Percentiles rank a stretch among this genome's conserved stretches.
Evolutionary conservation across 2,113 vertebrate species (phyloP).

Genomic region (Triplophysa siluroides): DNA sequence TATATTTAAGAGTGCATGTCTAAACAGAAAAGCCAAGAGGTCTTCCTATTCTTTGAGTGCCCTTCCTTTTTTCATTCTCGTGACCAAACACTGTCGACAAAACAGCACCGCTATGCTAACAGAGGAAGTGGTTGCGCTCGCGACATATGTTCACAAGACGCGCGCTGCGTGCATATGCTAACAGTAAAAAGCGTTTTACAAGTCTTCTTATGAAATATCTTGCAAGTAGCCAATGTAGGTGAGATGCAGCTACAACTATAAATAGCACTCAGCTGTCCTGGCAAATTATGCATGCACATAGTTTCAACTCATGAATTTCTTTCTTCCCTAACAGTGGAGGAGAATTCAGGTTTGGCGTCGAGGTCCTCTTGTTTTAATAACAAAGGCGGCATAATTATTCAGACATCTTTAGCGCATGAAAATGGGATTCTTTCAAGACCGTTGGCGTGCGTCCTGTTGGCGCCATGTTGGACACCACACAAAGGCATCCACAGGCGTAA

Average conservation of each 20-base stretch:
- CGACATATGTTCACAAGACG: slow-evolving; percentile 38
- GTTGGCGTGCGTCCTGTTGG: slow-evolving; percentile 70
- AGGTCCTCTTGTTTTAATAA: slow-evolving; percentile 61
- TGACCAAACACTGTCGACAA: slow-evolving; percentile 59
- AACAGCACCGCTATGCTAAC: slow-evolving; percentile 40
- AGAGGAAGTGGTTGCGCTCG: slow-evolving; percentile 66
- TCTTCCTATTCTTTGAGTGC: slow-evolving; percentile 68
- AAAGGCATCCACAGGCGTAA: slow-evolving; percentile 60
- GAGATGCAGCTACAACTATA: slow-evolving; percentile 17
- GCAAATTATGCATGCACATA: slow-evolving; percentile 30
- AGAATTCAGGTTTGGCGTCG: slow-evolving; percentile 19
- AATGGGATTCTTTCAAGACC: slow-evolving; percentile 68
- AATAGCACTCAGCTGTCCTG: slow-evolving; percentile 20
- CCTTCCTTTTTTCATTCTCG: slow-evolving; percentile 66
- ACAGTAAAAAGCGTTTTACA: slow-evolving; percentile 22
- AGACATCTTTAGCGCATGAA: slow-evolving; percentile 66
- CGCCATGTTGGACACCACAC: slow-evolving; percentile 59
- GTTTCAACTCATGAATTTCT: slow-evolving; percentile 45
- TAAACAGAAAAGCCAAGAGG: slow-evolving; percentile 55
- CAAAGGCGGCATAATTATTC: slow-evolving; percentile 69
- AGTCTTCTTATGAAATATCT: slow-evolving; percentile 43
- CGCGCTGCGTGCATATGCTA: not conserved
- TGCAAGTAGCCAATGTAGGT: slow-evolving; percentile 35
- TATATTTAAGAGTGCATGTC: slow-evolving; percentile 66
- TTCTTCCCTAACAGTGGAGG: not conserved